These are phyloP conservation scores for Cyaniris semiargus DNA, from an alignment of 2,888 invertebrate species.

Conservation along the genomic window DNA sequence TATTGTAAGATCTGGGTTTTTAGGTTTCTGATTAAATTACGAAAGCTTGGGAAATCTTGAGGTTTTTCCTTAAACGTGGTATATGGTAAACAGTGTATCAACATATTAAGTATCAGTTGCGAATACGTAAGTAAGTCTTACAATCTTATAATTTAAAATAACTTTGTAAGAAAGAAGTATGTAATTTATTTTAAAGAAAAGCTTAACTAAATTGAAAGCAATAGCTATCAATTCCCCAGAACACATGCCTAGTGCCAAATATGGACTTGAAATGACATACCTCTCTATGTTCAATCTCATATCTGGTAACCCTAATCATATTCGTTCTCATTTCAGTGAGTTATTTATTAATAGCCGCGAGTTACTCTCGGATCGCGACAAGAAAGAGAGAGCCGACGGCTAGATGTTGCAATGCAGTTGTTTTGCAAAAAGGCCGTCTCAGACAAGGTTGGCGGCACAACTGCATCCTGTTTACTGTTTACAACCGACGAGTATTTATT, in stretches of 20 bases:
- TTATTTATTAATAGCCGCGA: slow-evolving; percentile 42
- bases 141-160: background rate
- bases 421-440: slow-evolving; percentile 70
- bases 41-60: slow-evolving; percentile 17
- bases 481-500: slow-evolving; percentile 27
- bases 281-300: background rate
- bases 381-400: slow-evolving; percentile 55
- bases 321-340: slow-evolving; percentile 36
- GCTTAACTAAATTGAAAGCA: background rate
- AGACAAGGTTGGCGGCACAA: slow-evolving; percentile 66
- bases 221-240: background rate
- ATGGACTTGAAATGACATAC: background rate
- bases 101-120: background rate
- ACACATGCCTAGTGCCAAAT: background rate
- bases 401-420: slow-evolving; percentile 63
- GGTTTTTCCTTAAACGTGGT: slow-evolving; percentile 5
- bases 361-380: slow-evolving; percentile 52
- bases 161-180: background rate
- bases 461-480: slow-evolving; percentile 49
- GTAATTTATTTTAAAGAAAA: background rate
- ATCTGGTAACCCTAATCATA: slow-evolving; percentile 8
- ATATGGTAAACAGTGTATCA: background rate
- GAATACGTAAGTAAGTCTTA: background rate
- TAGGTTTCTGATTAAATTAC: slow-evolving; percentile 13
- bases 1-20: slow-evolving; percentile 10